Evolutionary conservation across 2,797 vertebrate species (phyloP), one percentile per base, ranked within the genome.

Genomic region (Decapterus maruadsi): DNA sequence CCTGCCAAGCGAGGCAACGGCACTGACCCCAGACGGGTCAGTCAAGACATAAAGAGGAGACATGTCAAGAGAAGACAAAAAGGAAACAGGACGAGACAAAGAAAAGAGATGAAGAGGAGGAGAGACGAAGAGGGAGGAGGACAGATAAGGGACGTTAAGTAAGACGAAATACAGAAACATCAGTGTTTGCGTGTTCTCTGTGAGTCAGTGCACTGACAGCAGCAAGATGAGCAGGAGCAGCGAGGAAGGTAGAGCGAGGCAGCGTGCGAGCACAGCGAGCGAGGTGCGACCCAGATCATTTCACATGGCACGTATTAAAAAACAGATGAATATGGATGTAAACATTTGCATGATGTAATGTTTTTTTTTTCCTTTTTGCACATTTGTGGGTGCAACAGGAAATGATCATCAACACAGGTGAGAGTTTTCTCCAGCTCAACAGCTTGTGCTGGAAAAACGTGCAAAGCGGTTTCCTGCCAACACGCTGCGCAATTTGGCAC

Each of bases 181-280:
- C 57, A 42, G 79, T 68, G 64, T 79, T 72, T 68, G 68, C 45
- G 42, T 54, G 60, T 68, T 48, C 22, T 72, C 72, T 42, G 20
- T 78, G 81, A 86, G 68, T 82, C 79, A 77, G 68, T 22, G 58
- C 46, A 73, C 65, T 22, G 22, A 57, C 71, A 66, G 54, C 42
- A 55, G 29, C 0, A 60, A 78, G 81, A 60, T 20, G 22, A 82
- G 77, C 9, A 69, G 80, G 82, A 51, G 72, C 29, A 56, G 55
- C 1, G 61, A 65, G 64, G n/a, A 14, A 40, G 76, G 42, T 0
- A 70, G 72, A 55, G 67, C 1, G 76, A 75, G 77, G 40, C 4
- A 22, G n/a, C 9, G n/a, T 51, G n/a, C 22, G 48, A 51, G 22
- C 48, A 20, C 1, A 31, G 58, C 59, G 62, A 57, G 59, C 4